Evolutionary conservation across 2,888 invertebrate species (phyloP).

Genomic region (Leucania comma): DNA sequence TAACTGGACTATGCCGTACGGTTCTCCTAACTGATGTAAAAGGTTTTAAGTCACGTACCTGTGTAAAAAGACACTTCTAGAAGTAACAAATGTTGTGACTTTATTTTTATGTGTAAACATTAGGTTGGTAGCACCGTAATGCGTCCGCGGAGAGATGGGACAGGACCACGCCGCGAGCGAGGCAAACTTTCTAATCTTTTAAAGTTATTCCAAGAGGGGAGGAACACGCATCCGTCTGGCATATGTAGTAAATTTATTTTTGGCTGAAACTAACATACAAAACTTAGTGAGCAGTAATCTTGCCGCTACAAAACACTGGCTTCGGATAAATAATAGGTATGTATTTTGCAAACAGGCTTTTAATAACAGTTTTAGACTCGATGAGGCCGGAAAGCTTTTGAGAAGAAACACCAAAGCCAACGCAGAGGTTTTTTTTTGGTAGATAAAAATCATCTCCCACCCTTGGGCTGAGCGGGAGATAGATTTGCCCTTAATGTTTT

Average conservation of each 20-base stretch:
- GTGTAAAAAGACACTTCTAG: slow-evolving; percentile 58
- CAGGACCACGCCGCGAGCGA: slow-evolving; percentile 64
- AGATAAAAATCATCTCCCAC: no score
- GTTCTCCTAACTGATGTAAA: slow-evolving; percentile 34
- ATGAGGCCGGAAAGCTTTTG: no score
- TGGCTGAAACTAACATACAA: slow-evolving; percentile 49
- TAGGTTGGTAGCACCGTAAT: slow-evolving; percentile 67
- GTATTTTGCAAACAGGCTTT: no score
- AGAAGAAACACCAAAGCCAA: no score
- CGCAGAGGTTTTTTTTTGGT: no score
- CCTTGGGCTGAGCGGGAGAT: no score
- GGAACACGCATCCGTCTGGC: slow-evolving; percentile 70
- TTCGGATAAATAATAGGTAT: neutral
- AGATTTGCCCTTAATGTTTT: no score
- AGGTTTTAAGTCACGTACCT: slow-evolving; percentile 56
- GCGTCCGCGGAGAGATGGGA: slow-evolving; percentile 71
- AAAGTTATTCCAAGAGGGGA: slow-evolving; percentile 75
- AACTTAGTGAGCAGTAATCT: slow-evolving; percentile 30
- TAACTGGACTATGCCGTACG: slow-evolving; percentile 31
- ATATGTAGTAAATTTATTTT: slow-evolving; percentile 67
- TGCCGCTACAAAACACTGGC: slow-evolving; percentile 29
- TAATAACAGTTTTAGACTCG: no score
- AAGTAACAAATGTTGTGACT: slow-evolving; percentile 59
- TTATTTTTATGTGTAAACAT: slow-evolving; percentile 71
- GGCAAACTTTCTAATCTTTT: slow-evolving; percentile 83